Evolutionary conservation across 2,797 vertebrate genomes (phyloP), one percentile per base, ranked within the genome.

Genomic region (Etheostoma perlongum): DNA sequence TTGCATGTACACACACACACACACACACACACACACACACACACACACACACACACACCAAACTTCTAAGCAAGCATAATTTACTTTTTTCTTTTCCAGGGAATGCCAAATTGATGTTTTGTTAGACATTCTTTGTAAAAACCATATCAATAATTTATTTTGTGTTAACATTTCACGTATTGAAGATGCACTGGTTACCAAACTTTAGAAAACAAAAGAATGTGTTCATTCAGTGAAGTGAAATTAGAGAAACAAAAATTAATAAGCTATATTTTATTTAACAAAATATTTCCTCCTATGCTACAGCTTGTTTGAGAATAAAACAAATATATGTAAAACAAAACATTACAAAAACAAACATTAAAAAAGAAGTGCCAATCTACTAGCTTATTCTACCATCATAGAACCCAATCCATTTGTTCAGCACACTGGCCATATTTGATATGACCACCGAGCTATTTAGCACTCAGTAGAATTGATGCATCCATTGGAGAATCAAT

Each of bases 351-450:
- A 86, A 92, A 90, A 85, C 62, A 74, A 76, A 69, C 19, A 65
- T 74, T 72, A 68, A 74, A 86, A 79, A 85, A 71, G 44, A 92
- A 93, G 88, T 92, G 90, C 92, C 91, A 84, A 76, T 89, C 91
- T 93, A 92, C 90, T 89, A 92, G 89, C 92, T 93, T 94, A 93
- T 93, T 89, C 92, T 94, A 93, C 73, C 83, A 62, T 89, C 84
- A 87, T 91, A 91, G 78, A 91, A 94, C 57, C 67, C 68, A 67
- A 78, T 91, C 86, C 90, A 80, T 79, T 85, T 85, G 63, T 82
- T 89, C 89, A 88, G 89, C 91, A 81, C 90, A 85, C 67, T 87
- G 90, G 90, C 63, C 92, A 93, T 93, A 94, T 94, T 87, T 93
- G 85, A 95, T 94, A 94, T 94, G 93, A 92, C 91, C 88, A 83